phyloP scores from a whole-genome alignment of 2,797 vertebrate genomes.

The Phataginus tricuspis region DNA sequence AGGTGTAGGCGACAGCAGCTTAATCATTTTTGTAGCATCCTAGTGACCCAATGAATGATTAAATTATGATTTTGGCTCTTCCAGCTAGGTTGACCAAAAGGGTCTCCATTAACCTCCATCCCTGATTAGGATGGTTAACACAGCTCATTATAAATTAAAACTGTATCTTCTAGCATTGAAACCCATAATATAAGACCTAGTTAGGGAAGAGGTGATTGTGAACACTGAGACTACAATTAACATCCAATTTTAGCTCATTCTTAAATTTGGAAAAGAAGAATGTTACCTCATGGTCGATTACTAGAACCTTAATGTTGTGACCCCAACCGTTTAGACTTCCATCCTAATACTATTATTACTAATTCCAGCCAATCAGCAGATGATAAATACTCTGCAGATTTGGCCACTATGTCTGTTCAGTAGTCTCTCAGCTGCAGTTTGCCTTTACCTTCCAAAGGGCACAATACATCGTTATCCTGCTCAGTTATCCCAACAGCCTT shows the following conservation, averaged over 20 bases:
- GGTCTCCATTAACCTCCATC: background rate
- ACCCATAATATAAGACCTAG: background rate
- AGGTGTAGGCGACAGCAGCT: background rate
- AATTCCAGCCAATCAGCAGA: background rate
- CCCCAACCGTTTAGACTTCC: fast-evolving
- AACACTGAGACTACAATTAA: background rate
- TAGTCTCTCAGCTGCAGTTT: background rate
- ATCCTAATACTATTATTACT: background rate
- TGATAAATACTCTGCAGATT: background rate
- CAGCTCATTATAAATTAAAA: background rate
- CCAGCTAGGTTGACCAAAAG: background rate
- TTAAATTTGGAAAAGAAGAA: background rate
- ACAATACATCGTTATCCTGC: background rate
- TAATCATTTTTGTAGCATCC: background rate
- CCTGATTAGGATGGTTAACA: background rate
- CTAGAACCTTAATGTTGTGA: background rate
- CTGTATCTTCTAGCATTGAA: background rate
- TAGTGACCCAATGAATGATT: background rate
- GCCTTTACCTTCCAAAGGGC: background rate
- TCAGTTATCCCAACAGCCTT: background rate
- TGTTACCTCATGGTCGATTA: background rate
- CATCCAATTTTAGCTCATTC: background rate
- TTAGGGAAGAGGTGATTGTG: background rate
- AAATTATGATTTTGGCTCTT: background rate
- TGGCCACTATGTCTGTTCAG: background rate